Evolutionary conservation across 2,888 invertebrate species (phyloP).

Genomic region (Caenorhabditis virilis): DNA sequence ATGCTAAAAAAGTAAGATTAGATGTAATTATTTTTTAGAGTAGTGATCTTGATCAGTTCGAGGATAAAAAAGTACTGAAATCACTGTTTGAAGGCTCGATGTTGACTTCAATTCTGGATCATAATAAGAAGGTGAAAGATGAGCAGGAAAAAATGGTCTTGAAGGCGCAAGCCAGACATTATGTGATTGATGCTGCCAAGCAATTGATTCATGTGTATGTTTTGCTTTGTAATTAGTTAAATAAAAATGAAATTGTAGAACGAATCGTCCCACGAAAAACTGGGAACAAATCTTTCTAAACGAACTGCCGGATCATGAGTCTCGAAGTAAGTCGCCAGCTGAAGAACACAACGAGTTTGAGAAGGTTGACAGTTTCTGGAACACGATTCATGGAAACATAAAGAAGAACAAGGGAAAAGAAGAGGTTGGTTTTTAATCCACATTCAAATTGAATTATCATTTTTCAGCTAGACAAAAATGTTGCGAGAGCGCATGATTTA

Average conservation of each 20-base stretch:
- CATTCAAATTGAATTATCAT: not conserved
- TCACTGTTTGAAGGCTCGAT: slow-evolving; percentile 21
- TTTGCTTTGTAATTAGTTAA: not conserved
- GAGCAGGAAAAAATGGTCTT: slow-evolving; percentile 11
- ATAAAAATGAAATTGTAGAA: not conserved
- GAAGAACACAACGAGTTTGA: not conserved
- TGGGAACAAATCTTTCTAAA: slow-evolving; percentile 24
- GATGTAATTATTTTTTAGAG: slow-evolving; percentile 15
- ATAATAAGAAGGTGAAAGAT: slow-evolving; percentile 12
- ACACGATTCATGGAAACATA: slow-evolving; percentile 1
- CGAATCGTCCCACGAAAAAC: slow-evolving; percentile 7
- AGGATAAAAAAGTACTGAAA: slow-evolving; percentile 11
- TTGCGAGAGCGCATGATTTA: slow-evolving; percentile 2
- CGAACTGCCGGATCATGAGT: not conserved
- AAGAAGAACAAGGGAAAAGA: slow-evolving; percentile 7
- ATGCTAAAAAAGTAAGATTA: not conserved
- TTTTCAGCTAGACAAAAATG: slow-evolving; percentile 11
- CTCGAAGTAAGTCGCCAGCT: not conserved
- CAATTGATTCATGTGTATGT: slow-evolving; percentile 23
- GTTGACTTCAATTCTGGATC: slow-evolving; percentile 14
- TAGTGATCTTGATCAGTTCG: slow-evolving; percentile 16
- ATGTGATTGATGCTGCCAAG: slow-evolving; percentile 10
- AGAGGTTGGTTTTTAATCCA: slow-evolving; percentile 6
- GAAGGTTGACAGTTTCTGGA: slow-evolving; percentile 4
- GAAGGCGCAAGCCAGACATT: not conserved